Percentiles rank a stretch among this genome's conserved stretches.
These are phyloP conservation scores for Harpegnathos saltator DNA, from an alignment of 1,140 invertebrate species.

Conservation along the genomic window DNA sequence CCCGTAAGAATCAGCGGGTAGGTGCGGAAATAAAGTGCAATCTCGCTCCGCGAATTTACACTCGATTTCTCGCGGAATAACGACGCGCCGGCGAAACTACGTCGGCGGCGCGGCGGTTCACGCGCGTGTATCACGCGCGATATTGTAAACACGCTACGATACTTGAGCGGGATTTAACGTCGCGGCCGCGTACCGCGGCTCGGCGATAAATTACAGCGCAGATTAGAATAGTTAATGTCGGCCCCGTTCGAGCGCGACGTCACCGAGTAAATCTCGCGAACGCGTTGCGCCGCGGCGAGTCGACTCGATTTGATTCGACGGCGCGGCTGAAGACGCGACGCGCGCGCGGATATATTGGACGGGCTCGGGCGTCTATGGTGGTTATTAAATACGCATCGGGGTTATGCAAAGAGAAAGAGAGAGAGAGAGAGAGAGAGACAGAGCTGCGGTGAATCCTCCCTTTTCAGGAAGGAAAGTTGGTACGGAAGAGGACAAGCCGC, in stretches of 20 bases:
- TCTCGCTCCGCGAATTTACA: neutral
- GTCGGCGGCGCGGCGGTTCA: conserved; percentile 3
- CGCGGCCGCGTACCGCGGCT: conserved; percentile 37
- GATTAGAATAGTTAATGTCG: conserved; percentile 59
- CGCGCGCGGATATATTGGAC: neutral
- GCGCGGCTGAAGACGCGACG: neutral
- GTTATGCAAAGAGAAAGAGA: neutral
- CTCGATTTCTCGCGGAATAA: conserved; percentile 41
- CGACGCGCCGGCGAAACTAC: conserved; percentile 47
- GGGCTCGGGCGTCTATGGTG: neutral
- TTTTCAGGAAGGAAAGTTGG: too few species aligned
- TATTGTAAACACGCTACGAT: conserved; percentile 63
- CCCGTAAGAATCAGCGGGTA: neutral
- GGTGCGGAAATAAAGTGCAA: neutral
- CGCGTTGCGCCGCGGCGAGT: neutral
- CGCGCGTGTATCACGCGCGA: conserved; percentile 12
- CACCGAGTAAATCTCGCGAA: conserved; percentile 48
- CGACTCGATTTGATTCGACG: too few species aligned
- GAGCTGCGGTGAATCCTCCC: too few species aligned
- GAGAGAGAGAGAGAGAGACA: too few species aligned
- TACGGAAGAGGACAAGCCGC: neutral
- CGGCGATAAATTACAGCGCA: conserved; percentile 54
- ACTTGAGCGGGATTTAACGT: conserved; percentile 54
- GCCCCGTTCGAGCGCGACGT: conserved; percentile 20
- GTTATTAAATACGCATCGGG: conserved; percentile 41